phyloP scores from a whole-genome alignment of 1,140 invertebrate species.

The Diorhabda carinulata region DNA sequence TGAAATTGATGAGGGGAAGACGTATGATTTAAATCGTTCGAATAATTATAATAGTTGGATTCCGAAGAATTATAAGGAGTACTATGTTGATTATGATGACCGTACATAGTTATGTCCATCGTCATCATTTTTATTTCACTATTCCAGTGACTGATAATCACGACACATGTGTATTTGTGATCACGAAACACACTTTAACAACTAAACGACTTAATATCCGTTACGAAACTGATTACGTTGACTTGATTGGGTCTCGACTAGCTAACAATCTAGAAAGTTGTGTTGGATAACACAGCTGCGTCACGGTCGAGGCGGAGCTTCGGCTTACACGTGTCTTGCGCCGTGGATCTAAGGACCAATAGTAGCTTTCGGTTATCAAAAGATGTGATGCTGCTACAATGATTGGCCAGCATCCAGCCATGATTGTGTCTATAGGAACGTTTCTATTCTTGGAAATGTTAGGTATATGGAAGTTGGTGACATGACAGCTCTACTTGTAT shows the following conservation, averaged over 20 bases:
- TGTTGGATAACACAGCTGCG: slow-evolving; percentile 5
- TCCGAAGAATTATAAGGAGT: slow-evolving; percentile 42
- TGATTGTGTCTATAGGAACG: slow-evolving; percentile 42
- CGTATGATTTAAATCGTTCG: slow-evolving; percentile 23
- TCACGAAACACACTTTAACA: slow-evolving; percentile 19
- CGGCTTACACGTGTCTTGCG: slow-evolving; percentile 33
- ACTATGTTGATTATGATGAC: slow-evolving; percentile 48
- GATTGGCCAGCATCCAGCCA: slow-evolving; percentile 46
- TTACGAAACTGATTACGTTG: slow-evolving; percentile 6
- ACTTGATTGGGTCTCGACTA: neutral
- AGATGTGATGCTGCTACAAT: slow-evolving; percentile 34
- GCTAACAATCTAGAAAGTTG: slow-evolving; percentile 4
- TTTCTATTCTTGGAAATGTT: slow-evolving; percentile 44
- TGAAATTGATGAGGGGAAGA: slow-evolving; percentile 36
- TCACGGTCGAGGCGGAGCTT: slow-evolving; percentile 28
- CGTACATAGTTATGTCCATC: slow-evolving; percentile 70
- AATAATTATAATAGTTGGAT: slow-evolving; percentile 53
- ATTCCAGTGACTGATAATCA: slow-evolving; percentile 4
- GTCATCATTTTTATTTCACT: slow-evolving; percentile 54
- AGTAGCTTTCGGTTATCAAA: slow-evolving; percentile 19
- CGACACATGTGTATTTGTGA: slow-evolving; percentile 15
- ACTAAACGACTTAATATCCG: slow-evolving; percentile 6
- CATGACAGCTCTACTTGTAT: slow-evolving; percentile 44
- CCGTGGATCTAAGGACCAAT: slow-evolving; percentile 35
- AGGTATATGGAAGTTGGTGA: slow-evolving; percentile 43